A percentile compares a stretch with the other conserved stretches of the same genome.
phyloP scores from a whole-genome alignment of 2,888 invertebrate species.

The Furcula furcula region DNA sequence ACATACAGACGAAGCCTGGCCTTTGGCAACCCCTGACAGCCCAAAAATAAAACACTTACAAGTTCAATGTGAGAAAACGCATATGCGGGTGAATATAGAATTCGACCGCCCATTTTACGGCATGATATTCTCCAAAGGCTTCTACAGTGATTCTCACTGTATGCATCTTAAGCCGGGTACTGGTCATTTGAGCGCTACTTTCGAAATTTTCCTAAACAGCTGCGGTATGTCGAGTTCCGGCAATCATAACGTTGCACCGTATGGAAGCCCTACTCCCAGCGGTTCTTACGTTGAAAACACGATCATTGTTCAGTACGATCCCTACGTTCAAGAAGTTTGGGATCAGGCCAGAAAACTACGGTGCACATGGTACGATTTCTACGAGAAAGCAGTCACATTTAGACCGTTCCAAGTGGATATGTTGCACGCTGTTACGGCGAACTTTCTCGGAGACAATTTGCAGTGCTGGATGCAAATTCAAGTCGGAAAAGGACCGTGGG shows the following conservation, averaged over 20 bases:
- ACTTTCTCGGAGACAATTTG: constrained; percentile 96
- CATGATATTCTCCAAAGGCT: constrained; percentile 97
- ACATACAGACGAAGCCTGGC: constrained; percentile 92
- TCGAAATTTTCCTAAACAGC: constrained; percentile 95
- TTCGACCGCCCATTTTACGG: constrained; percentile 97
- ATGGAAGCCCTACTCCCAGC: constrained; percentile 93
- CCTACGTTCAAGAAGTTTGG: constrained; percentile 97
- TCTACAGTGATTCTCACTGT: constrained; percentile 95
- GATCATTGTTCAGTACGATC: constrained; percentile 96
- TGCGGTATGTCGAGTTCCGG: constrained; percentile 97
- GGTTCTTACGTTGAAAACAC: constrained; percentile 97
- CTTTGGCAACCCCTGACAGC: constrained; percentile 92
- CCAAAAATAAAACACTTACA: constrained; percentile 96
- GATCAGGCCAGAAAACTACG: constrained; percentile 95
- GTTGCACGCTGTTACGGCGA: constrained; percentile 96
- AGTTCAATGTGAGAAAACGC: constrained; percentile 97
- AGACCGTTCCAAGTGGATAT: constrained; percentile 98
- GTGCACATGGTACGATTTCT: constrained; percentile 98
- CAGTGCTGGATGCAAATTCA: constrained; percentile 99
- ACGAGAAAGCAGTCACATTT: constrained; percentile 97
- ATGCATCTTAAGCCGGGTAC: constrained; percentile 95
- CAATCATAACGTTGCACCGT: constrained; percentile 91
- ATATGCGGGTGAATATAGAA: constrained; percentile 97
- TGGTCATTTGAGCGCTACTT: constrained; percentile 94
- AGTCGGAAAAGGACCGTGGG: constrained; percentile 98